Conservation (phyloP, 2,888 invertebrate species). For the Nomada lathburiana region DNA sequence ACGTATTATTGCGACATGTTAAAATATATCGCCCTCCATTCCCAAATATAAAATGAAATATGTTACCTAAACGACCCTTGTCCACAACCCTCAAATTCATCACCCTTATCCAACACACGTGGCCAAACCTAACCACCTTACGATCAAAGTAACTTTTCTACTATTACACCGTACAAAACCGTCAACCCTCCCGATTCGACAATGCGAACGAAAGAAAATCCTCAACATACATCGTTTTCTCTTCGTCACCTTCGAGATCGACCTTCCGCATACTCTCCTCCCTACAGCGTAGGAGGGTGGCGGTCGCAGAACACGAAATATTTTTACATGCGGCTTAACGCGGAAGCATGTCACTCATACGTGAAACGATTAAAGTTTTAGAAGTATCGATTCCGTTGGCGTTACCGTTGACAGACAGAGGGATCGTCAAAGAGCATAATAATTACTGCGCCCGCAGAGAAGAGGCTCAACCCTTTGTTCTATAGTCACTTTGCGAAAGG, state of each 20-base stretch:
- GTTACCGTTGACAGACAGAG: constrained; percentile 81
- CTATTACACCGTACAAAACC: not conserved
- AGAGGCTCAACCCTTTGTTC: constrained; percentile 84
- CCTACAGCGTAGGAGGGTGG: not conserved
- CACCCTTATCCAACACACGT: not conserved
- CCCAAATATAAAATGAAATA: not conserved
- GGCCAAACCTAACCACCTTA: not conserved
- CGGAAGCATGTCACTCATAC: constrained; percentile 60
- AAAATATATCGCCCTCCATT: not conserved
- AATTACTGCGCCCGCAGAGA: constrained; percentile 83
- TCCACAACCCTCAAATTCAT: not conserved
- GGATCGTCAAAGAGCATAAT: constrained; percentile 84
- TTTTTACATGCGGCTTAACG: constrained; percentile 45
- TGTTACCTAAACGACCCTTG: not conserved
- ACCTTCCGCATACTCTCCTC: not conserved
- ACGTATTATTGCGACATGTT: too few relatives aligned
- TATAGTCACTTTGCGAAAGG: constrained; percentile 83
- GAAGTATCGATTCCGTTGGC: constrained; percentile 81
- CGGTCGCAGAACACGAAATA: constrained; percentile 27
- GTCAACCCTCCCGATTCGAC: not conserved
- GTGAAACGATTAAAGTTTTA: constrained; percentile 81
- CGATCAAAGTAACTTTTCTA: not conserved
- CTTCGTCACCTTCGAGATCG: constrained; percentile 1
- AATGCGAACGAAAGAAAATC: constrained; percentile 8
- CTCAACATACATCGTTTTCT: not conserved